phyloP scores from a whole-genome alignment of 2,888 invertebrate genomes.

The Desoria tigrina region DNA sequence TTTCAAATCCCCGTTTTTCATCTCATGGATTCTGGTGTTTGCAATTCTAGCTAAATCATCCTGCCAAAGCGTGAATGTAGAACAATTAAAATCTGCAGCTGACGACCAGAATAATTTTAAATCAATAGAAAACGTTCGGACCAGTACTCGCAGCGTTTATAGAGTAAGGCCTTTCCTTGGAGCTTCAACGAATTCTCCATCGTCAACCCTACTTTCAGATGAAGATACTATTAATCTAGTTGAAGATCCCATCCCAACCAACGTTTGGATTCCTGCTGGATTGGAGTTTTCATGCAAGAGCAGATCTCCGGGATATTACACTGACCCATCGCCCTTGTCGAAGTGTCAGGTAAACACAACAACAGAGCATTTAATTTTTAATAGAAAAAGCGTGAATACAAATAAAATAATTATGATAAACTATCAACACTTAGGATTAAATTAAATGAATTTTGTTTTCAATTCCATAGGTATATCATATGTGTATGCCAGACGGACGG shows the following conservation, averaged over 20 bases:
- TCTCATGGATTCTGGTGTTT: too few species aligned
- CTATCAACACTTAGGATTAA: neutral
- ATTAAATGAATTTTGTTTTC: slow-evolving; percentile 3
- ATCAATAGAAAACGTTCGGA: too few species aligned
- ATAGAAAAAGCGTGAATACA: neutral
- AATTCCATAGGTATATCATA: slow-evolving; percentile 52
- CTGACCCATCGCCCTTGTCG: slow-evolving; percentile 38
- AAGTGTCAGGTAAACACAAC: slow-evolving; percentile 36
- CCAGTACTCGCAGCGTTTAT: too few species aligned
- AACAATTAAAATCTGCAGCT: too few species aligned
- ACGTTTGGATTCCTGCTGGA: slow-evolving; percentile 42
- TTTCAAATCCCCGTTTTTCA: too few species aligned
- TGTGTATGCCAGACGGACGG: slow-evolving; percentile 53
- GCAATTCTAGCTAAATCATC: too few species aligned
- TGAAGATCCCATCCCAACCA: slow-evolving; percentile 27
- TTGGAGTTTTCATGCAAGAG: slow-evolving; percentile 44
- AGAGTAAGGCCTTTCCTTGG: too few species aligned
- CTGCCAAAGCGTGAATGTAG: too few species aligned
- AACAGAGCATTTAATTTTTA: neutral
- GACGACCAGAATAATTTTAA: too few species aligned
- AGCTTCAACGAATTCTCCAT: too few species aligned
- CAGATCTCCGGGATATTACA: slow-evolving; percentile 44
- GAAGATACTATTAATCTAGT: too few species aligned
- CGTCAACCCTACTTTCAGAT: too few species aligned
- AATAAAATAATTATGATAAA: neutral